These are phyloP conservation scores for Berghia stephanieae DNA, from an alignment of 1,140 invertebrate genomes.

Conservation along the genomic window DNA sequence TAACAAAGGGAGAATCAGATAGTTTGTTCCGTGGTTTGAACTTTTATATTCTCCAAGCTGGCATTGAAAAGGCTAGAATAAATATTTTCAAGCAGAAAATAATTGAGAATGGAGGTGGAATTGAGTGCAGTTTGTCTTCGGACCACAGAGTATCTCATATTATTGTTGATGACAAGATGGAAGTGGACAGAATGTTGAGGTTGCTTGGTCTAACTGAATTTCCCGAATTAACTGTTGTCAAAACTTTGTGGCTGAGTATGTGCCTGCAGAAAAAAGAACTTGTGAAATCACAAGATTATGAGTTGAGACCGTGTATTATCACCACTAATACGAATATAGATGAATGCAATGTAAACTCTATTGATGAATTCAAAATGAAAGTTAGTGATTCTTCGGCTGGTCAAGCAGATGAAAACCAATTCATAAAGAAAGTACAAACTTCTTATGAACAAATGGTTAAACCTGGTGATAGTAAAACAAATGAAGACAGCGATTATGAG, in stretches of 20 bases:
- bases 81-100: conserved; percentile 58
- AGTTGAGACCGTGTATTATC: conserved; percentile 17
- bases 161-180: conserved; percentile 61
- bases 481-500: conserved; percentile 58
- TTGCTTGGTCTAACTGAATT: conserved; percentile 51
- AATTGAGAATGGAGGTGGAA: conserved; percentile 51
- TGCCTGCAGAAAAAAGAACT: conserved; percentile 57
- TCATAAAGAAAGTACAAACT: not conserved
- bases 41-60: conserved; percentile 51
- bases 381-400: too few relatives aligned
- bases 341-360: conserved; percentile 23
- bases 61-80: conserved; percentile 61
- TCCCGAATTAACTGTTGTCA: conserved; percentile 50
- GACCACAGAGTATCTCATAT: conserved; percentile 46
- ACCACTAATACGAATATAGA: not conserved
- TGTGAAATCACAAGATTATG: conserved; percentile 35
- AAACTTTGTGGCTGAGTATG: conserved; percentile 61
- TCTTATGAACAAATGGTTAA: not conserved
- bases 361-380: too few relatives aligned
- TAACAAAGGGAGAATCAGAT: too few relatives aligned
- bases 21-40: too few relatives aligned
- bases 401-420: not conserved
- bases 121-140: conserved; percentile 34
- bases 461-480: not conserved
- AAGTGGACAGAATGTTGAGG: conserved; percentile 50